Evolutionary conservation across 2,888 invertebrate species (phyloP).

Genomic region (Coremacera marginata): DNA sequence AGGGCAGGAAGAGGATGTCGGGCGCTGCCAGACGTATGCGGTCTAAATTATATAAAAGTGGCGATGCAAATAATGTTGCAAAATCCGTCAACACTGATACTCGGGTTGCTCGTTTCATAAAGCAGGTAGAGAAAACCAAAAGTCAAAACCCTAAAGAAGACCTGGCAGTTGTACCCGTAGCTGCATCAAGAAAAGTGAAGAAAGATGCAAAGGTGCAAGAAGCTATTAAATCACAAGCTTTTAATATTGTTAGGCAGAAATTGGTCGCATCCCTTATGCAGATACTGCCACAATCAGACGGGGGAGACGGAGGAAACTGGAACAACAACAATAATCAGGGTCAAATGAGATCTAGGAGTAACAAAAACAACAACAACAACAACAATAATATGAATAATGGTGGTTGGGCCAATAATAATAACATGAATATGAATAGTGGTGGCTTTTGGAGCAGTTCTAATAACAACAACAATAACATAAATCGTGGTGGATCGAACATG

Average conservation of each 20-base stretch:
- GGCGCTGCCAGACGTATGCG: conserved; percentile 1
- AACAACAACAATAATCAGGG: not conserved
- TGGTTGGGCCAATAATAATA: no score
- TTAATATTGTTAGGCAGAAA: not conserved
- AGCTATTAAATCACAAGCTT: not conserved
- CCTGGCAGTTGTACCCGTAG: no score
- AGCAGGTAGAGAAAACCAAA: not conserved
- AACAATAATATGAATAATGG: no score
- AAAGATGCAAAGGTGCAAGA: not conserved
- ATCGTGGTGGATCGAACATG: not conserved
- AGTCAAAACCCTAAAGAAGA: no score
- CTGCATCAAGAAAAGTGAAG: no score
- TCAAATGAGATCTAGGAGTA: not conserved
- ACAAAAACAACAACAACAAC: not conserved
- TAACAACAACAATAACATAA: not conserved
- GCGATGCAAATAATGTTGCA: not conserved
- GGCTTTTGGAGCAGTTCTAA: not conserved
- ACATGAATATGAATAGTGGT: not conserved
- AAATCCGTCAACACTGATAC: not conserved
- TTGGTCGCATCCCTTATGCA: conserved; percentile 11
- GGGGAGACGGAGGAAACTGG: not conserved
- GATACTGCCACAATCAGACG: not conserved
- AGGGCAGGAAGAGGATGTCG: not conserved
- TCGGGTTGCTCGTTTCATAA: no score
- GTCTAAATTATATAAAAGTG: not conserved